Evolutionary conservation across 2,113 vertebrate species (phyloP), one percentile per base, ranked within the genome.

Genomic region (Scalopus aquaticus): DNA sequence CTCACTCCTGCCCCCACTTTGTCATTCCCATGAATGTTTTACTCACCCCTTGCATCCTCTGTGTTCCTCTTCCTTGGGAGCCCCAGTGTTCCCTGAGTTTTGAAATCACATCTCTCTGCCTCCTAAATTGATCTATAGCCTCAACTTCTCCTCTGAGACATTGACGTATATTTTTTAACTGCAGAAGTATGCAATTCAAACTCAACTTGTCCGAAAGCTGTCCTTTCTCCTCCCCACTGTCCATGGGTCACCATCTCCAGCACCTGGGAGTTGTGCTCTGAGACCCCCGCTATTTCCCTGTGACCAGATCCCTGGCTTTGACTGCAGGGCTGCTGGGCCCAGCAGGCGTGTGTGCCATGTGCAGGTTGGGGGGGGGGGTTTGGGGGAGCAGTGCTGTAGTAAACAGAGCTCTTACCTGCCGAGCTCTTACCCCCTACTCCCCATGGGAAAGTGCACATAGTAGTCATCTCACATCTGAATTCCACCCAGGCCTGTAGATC

Each of bases 41-140:
- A 54, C 26, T 84, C 20, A 30, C 56, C 69, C 60, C 13, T n/a
- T 35, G 17, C 20, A 8, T 83, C 67, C 35, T 42, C 9, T 7
- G 19, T 60, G 74, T 6, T 65, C 37, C 35, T 69, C 32, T 94
- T 70, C n/a, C 37, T n/a, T 32, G 22, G n/a, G 30, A 15, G 49
- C 30, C 16, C 17, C 46, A 6, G 26, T 79, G 9, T 28, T 24
- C n/a, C 46, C 28, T 60, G 51, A 46, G 16, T 56, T 67, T 76
- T 78, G 74, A 86, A 39, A 1, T 77, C 69, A 64, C 46, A 28
- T 70, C n/a, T 74, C 28, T 94, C 37, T 86, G n/a, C 37, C 60
- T 88, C 65, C n/a, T 49, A 70, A 62, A 20, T 82, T 15, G 54
- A 67, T 85, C 46, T 80, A 51, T 64, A 76, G 44, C 44, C 80